Conservation (phyloP, 2,888 invertebrate species). For the Papilio demoleus region DNA sequence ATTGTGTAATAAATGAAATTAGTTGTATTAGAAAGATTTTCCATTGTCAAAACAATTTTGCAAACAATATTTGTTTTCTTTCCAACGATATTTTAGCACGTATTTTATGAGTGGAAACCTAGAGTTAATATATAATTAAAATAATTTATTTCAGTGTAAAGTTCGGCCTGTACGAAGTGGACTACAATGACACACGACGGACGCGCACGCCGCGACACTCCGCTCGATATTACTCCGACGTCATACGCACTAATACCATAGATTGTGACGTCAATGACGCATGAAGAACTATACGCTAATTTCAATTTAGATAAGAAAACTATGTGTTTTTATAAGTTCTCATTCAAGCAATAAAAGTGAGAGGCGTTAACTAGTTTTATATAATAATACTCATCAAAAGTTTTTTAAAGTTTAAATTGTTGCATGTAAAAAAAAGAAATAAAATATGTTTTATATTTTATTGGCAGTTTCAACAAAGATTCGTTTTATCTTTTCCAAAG, state of each 20-base stretch:
- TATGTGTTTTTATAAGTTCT: too few relatives aligned
- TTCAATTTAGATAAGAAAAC: too few relatives aligned
- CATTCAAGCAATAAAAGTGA: too few relatives aligned
- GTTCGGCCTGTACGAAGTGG: conserved; percentile 84
- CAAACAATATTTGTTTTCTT: too few relatives aligned
- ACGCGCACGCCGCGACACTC: conserved; percentile 56
- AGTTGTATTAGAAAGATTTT: too few relatives aligned
- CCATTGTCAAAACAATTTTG: too few relatives aligned
- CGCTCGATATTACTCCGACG: conserved; percentile 51
- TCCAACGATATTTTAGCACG: too few relatives aligned
- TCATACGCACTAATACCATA: conserved; percentile 49
- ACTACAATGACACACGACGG: conserved; percentile 53
- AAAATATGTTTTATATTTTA: conserved; percentile 49
- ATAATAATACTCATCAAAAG: neutral
- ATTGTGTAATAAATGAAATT: too few relatives aligned
- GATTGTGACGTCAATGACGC: conserved; percentile 16
- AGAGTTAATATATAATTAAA: too few relatives aligned
- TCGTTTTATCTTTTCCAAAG: conserved; percentile 76
- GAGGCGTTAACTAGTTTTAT: too few relatives aligned
- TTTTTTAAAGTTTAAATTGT: neutral
- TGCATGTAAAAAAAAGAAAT: conserved; percentile 1
- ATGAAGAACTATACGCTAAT: too few relatives aligned
- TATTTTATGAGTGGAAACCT: too few relatives aligned
- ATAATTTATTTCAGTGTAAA: conserved; percentile 74
- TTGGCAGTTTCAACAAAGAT: conserved; percentile 66